Percentiles rank a stretch among this genome's conserved stretches.
Conservation (phyloP, 2,113 vertebrate species). For the Halcyon senegalensis region DNA sequence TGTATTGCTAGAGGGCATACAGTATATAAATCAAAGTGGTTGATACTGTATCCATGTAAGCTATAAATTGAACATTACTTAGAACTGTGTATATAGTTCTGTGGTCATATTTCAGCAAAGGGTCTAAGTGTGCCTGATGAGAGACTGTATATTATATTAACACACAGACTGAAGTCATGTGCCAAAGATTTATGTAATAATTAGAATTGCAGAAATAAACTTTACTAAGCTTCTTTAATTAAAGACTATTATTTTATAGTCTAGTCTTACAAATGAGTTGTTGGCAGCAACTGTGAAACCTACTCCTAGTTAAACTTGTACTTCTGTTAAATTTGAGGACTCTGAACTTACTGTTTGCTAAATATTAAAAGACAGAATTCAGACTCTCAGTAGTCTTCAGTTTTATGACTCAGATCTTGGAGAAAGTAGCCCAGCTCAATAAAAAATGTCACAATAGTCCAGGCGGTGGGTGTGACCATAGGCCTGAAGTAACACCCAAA, state of each 20-base stretch:
- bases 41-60: conserved; percentile 48
- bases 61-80: conserved; percentile 55
- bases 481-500: background rate
- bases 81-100: conserved; percentile 1
- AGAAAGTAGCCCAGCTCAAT: background rate
- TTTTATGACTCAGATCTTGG: background rate
- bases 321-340: background rate
- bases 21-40: conserved; percentile 53
- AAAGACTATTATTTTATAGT: background rate
- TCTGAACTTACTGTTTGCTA: background rate
- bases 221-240: background rate
- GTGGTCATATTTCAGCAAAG: conserved; percentile 7
- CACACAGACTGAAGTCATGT: background rate
- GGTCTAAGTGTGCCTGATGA: background rate
- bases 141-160: background rate
- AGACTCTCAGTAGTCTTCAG: background rate
- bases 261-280: background rate
- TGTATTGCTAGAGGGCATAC: conserved; percentile 48
- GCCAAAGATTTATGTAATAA: background rate
- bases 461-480: background rate
- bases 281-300: background rate
- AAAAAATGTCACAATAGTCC: background rate
- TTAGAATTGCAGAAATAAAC: background rate
- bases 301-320: background rate
- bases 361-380: background rate